phyloP scores from a whole-genome alignment of 1,140 invertebrate species.

The Monomorium pharaonis region DNA sequence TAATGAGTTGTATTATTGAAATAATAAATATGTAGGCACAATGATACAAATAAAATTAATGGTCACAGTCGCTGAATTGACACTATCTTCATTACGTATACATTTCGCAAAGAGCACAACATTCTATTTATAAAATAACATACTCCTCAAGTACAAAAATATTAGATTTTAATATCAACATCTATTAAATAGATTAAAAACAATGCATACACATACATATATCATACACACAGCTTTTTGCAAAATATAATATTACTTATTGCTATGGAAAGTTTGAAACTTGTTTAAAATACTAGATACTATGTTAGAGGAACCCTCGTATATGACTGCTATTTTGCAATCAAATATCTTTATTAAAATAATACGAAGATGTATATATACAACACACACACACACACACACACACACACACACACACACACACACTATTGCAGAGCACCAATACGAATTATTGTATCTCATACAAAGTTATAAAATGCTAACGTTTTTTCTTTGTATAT shows the following conservation, averaged over 20 bases:
- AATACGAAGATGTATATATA: neutral
- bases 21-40: constrained; percentile 33
- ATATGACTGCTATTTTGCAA: neutral
- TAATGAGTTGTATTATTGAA: constrained; percentile 2
- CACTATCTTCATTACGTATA: constrained; percentile 5
- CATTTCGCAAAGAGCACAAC: constrained; percentile 11
- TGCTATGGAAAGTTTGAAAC: neutral
- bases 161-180: constrained; percentile 5
- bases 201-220: neutral
- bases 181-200: neutral
- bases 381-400: too few species aligned
- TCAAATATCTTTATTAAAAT: neutral
- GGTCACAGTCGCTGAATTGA: neutral
- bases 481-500: neutral
- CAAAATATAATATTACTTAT: constrained; percentile 10
- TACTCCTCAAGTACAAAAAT: constrained; percentile 33
- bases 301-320: constrained; percentile 15
- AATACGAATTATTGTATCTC: neutral
- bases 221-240: neutral
- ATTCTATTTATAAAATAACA: neutral
- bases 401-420: too few species aligned
- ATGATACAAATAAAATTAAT: constrained; percentile 28
- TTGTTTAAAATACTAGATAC: constrained; percentile 23
- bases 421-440: neutral
- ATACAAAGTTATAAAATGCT: neutral